Conservation (phyloP, 1,140 invertebrate species). For the Leptonema lineaticorne region DNA sequence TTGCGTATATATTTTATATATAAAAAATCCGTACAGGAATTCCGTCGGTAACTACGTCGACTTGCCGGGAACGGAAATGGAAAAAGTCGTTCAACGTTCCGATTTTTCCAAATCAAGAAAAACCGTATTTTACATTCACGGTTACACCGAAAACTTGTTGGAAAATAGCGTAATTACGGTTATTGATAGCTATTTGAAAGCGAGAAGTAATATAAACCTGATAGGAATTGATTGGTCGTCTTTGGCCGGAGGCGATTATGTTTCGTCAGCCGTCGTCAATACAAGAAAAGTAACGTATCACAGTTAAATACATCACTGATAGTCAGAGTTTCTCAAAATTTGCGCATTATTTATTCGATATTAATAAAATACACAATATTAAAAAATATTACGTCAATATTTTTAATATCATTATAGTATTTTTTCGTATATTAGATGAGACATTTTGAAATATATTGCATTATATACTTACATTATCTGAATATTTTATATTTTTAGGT, state of each 20-base stretch:
- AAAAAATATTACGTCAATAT: too few relatives aligned
- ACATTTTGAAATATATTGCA: background rate
- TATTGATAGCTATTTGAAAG: background rate
- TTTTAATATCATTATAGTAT: too few relatives aligned
- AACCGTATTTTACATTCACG: conserved; percentile 8
- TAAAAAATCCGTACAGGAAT: too few relatives aligned
- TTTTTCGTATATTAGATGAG: background rate
- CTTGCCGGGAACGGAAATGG: background rate
- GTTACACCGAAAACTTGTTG: background rate
- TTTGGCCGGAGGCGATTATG: background rate
- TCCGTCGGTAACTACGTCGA: background rate
- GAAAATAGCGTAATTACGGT: background rate
- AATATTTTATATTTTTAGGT: background rate
- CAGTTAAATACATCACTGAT: background rate
- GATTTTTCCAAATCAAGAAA: conserved; percentile 6
- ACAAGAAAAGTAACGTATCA: conserved; percentile 5
- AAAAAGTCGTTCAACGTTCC: background rate
- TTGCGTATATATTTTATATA: too few relatives aligned
- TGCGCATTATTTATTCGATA: too few relatives aligned
- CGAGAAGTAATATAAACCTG: background rate
- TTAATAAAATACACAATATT: too few relatives aligned
- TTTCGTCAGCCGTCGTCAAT: background rate
- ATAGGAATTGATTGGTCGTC: background rate
- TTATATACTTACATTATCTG: background rate
- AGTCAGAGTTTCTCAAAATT: too few relatives aligned